Conservation (phyloP, 2,113 vertebrate species). For the western clawed frog (Xenopus tropicalis) region DNA sequence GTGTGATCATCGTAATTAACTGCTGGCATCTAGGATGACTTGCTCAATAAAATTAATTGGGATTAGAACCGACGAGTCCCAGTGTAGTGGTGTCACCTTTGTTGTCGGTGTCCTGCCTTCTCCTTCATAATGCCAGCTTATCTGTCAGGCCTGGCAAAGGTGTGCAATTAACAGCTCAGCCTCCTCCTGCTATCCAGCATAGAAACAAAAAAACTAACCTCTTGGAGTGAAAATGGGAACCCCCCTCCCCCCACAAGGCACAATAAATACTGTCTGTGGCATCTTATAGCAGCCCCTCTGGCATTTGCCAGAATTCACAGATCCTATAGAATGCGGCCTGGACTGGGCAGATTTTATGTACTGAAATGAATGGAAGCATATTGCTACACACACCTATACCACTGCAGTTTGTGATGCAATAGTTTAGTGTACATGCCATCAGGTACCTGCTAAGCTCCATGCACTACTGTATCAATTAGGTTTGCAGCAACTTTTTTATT, state of each 20-base stretch:
- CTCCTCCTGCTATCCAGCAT: slow-evolving; percentile 33
- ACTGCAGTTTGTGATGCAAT: too few relatives aligned
- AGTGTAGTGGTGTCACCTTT: slow-evolving; percentile 59
- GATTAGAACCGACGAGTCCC: slow-evolving; percentile 61
- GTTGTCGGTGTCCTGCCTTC: slow-evolving; percentile 57
- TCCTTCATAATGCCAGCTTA: slow-evolving; percentile 55
- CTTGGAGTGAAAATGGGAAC: background rate
- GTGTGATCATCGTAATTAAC: slow-evolving; percentile 68
- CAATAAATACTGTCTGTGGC: too few relatives aligned
- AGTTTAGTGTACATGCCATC: too few relatives aligned
- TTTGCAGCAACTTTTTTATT: too few relatives aligned
- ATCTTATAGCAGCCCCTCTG: too few relatives aligned
- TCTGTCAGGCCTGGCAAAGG: slow-evolving; percentile 57
- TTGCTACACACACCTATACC: too few relatives aligned
- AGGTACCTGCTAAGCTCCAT: too few relatives aligned
- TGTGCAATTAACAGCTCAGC: slow-evolving; percentile 66
- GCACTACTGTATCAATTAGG: too few relatives aligned
- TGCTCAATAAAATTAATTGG: slow-evolving; percentile 61
- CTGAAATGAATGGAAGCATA: too few relatives aligned
- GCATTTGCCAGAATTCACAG: too few relatives aligned
- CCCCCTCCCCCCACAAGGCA: too few relatives aligned
- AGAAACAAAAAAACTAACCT: background rate
- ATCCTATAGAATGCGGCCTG: too few relatives aligned
- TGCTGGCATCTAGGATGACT: slow-evolving; percentile 59
- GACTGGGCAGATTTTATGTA: background rate